Base-by-base conservation (phyloP, 2,888 invertebrate genomes). In the Linnaemya vulpina region DNA sequence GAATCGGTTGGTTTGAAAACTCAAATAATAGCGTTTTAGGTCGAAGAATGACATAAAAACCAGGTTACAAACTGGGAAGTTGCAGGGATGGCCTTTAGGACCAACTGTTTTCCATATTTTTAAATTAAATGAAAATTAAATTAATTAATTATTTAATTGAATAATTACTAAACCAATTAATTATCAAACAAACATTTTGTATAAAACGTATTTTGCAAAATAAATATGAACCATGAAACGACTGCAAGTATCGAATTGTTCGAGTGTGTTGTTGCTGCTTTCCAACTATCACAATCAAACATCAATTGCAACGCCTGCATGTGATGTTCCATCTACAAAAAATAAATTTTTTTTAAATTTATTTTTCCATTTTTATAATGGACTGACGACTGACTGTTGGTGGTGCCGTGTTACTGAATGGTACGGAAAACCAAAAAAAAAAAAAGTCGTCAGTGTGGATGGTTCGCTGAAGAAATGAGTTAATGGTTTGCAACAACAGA, bases 381-480 rank as follows among this genome's bases (percentile, higher is more conserved):
- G 71, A 80, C 80, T 51, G 71, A 55, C 63, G 65, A 74, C 73
- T 80, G 53, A 17, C 51, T 70, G 71, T 73, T 80, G 80, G 73
- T 60, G 74, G 85, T 85, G 46, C 74, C 85, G 71, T 70, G 75
- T 55, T 79, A 85, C 85, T 40, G 67, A 58, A 22, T 85, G 85
- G 85, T 78, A 85, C 85, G 82, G 82, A 82, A 58, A 77, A 75
- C 63, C 76, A 35, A 84, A 74, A 60, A 81, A 58, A n/a, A n/a
- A n/a, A n/a, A n/a, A n/a, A n/a, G n/a, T 77, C 76, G 55, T 73
- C 73, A 73, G 38, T 73, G 49, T 62, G 67, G 58, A n/a, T 63
- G 70, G 62, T 81, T 74, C 25, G 20, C 40, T 60, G 46, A 71
- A 65, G 46, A 60, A 78, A 71, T 77, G 68, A 77, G 58, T 77